Base-by-base conservation (phyloP, 2,113 vertebrate species). In the Neodontobutis hainanensis region DNA sequence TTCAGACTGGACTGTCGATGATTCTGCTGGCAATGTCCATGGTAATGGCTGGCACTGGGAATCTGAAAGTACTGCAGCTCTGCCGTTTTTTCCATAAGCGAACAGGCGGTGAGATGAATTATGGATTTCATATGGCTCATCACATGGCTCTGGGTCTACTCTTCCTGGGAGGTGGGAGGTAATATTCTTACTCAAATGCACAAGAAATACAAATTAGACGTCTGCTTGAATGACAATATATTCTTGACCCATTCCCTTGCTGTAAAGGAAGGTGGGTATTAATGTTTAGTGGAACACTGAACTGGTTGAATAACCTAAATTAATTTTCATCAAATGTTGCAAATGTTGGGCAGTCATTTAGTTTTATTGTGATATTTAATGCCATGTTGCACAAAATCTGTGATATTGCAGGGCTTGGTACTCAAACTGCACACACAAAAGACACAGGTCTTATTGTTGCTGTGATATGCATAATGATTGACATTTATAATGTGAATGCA, bases 91-190 rank as follows among this genome's bases (percentile, higher is more conserved):
- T 99, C 87, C 97, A 99, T 90, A 96, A 97, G 88, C 94, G 96
- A 68, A 98, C 96, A 0, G 95, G 96, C 0, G 95, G 95, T 1
- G 97, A 99, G 81, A 98, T 98, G 96, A 99, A 99, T 89, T 99
- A 99, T 0, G 97, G 97, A 44, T 98, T 99, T 80, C 96, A 99
- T 87, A 94, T 99, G 92, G 96, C 97, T 62, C 96, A 99, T 76
- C 97, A 99, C 87, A 99, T 99, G 97, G 95, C 96, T 5, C 84
- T 99, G 73, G 97, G 97, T 1, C 92, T 99, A 49, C 95, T 99
- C 0, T 99, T 98, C 84, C 83, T 99, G 65, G 97, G 97, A 76
- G 96, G 96, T 69, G 97, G 97, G 85, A 95, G 97, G 97, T 98
- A 86, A 90, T 88, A 40, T 1, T 4, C 11, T 27, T 27, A 27